Evolutionary conservation across 2,797 vertebrate species (phyloP).

Genomic region (Melanotaenia trifasciata): DNA sequence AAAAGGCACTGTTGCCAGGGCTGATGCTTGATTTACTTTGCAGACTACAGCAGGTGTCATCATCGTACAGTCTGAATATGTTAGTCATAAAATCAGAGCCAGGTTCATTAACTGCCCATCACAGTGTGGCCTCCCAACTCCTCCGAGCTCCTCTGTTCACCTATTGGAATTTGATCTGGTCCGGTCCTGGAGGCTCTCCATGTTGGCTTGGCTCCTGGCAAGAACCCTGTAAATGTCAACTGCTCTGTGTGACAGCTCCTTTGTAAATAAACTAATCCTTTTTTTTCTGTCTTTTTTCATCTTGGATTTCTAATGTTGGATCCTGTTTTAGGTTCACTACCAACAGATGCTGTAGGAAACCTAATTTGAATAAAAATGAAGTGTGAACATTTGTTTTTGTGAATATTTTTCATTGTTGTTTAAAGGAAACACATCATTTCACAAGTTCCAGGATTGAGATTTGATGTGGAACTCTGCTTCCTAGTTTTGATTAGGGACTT

Average conservation of each 20-base stretch:
- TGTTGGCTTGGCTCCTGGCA: not conserved
- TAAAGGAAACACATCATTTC: not conserved
- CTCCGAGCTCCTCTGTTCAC: not conserved
- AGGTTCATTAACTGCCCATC: not conserved
- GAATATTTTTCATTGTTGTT: no score
- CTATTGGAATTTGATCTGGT: not conserved
- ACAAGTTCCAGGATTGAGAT: not conserved
- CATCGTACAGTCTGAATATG: no score
- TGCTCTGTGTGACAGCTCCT: not conserved
- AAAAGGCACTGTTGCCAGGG: no score
- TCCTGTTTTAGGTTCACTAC: no score
- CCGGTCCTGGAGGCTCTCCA: not conserved
- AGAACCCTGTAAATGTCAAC: not conserved
- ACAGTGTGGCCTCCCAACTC: not conserved
- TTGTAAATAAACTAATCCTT: not conserved
- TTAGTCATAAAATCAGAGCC: no score
- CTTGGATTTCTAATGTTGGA: not conserved
- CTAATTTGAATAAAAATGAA: no score
- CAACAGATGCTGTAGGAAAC: not conserved
- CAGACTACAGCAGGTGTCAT: no score
- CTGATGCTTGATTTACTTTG: no score
- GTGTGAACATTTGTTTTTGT: no score
- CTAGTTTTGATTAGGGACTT: not conserved
- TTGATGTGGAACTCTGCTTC: not conserved
- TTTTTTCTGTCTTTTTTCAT: no score